phyloP scores from a whole-genome alignment of 2,888 invertebrate genomes.

The Bursaphelenchus okinawaensis region DNA sequence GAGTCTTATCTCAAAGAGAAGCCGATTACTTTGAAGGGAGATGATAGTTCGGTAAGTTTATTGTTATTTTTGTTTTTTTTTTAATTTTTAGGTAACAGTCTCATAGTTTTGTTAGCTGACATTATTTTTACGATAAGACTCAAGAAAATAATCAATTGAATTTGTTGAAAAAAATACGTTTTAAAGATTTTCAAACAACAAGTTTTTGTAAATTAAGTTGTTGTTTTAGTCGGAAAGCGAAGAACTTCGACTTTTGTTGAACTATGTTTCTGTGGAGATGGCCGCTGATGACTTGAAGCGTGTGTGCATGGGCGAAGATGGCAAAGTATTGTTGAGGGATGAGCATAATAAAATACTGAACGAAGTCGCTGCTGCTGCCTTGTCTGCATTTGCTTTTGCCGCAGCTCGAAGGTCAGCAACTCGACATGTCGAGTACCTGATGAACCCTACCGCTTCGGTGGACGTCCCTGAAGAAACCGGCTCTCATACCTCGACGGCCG shows the following conservation, averaged over 20 bases:
- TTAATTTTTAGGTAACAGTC: not conserved
- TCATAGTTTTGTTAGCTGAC: not conserved
- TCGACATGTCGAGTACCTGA: slow-evolving; percentile 34
- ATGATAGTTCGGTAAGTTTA: slow-evolving; percentile 6
- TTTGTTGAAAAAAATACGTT: too few relatives aligned
- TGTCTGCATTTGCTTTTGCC: slow-evolving; percentile 27
- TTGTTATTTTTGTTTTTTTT: not conserved
- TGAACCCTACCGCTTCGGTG: slow-evolving; percentile 23
- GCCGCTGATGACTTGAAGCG: slow-evolving; percentile 9
- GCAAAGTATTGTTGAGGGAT: slow-evolving; percentile 9
- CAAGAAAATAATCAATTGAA: too few relatives aligned
- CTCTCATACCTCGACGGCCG: slow-evolving; percentile 19
- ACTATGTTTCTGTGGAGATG: slow-evolving; percentile 15
- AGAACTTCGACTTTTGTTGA: slow-evolving; percentile 9
- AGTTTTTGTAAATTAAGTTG: not conserved
- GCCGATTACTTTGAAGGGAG: not conserved
- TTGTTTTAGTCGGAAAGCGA: slow-evolving; percentile 18
- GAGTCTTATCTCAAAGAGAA: slow-evolving; percentile 10
- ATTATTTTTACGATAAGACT: too few relatives aligned
- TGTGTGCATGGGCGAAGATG: slow-evolving; percentile 1
- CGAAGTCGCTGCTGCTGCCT: slow-evolving; percentile 22
- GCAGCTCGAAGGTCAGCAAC: slow-evolving; percentile 33
- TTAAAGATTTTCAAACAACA: too few relatives aligned
- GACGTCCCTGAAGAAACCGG: slow-evolving; percentile 30
- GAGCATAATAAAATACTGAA: slow-evolving; percentile 16